Base-by-base conservation (phyloP, 2,797 vertebrate species). In the Acipenser transmontanus region DNA sequence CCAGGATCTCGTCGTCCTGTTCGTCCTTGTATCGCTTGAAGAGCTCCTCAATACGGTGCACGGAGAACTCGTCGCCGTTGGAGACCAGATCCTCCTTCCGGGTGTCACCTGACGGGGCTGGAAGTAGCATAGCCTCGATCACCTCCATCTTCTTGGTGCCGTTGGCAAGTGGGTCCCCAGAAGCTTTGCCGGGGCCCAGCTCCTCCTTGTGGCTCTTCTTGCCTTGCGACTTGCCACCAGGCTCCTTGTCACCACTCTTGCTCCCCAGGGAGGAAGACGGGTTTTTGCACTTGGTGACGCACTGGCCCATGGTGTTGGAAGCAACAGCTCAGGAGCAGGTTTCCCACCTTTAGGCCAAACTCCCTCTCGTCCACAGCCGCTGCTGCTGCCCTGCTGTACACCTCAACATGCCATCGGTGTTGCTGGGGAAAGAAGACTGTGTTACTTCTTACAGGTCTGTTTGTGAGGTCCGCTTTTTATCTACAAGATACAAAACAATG, bases 271-370 rank as follows among this genome's bases (percentile, higher is more conserved):
- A 97, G 70, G 97, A 99, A 63, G 97, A 94, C 59, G 97, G 97
- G 80, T 99, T 99, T 85, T 98, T 99, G 83, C 97, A 99, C 90
- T 99, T 99, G 52, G 94, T 99, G 93, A 99, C 95, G 69, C 97
- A 99, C 95, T 99, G 97, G 91, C 97, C 97, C 97, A 99, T 99
- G 92, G 85, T 34, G 34, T 34, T 34, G 34, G 4, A 34, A 34
- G 34, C 34, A 34, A 34, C 34, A 34, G 34, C 34, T 77, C 83
- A 70, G 78, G 73, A 7, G 8, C 80, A 34, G 34, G 17, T 9
- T 17, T 79, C 81, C 84, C 76, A 14, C 60, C 87, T 87, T 86
- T 86, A 92, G 75, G 89, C 84, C 67, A 68, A 85, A 88, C 89
- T 81, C 74, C 87, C 91, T 89, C 74, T 85, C 79, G 85, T 87